Evolutionary conservation across 2,888 invertebrate species (phyloP).

Genomic region (Octonoba sinensis): DNA sequence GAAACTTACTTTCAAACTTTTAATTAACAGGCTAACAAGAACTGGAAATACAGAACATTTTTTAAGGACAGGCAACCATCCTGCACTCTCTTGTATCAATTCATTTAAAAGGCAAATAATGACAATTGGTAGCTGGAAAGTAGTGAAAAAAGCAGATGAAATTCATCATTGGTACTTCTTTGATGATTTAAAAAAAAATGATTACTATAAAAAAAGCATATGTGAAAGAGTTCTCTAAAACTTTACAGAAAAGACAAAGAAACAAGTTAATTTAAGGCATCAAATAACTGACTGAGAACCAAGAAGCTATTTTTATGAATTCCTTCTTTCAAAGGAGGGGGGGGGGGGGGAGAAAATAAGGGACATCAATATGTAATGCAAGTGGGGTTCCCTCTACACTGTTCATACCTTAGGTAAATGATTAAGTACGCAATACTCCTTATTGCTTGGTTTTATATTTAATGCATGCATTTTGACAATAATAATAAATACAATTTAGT

Average conservation of each 20-base stretch:
- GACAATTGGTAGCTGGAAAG: slow-evolving; percentile 51
- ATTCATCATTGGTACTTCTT: neutral
- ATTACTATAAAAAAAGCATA: neutral
- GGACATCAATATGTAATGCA: too few relatives aligned
- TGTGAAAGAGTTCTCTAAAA: neutral
- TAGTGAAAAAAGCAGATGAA: neutral
- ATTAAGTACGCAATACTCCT: too few relatives aligned
- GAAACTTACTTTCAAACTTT: slow-evolving; percentile 46
- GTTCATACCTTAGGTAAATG: too few relatives aligned
- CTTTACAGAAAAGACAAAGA: neutral
- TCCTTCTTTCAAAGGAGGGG: too few relatives aligned
- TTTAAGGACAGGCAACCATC: slow-evolving; percentile 53
- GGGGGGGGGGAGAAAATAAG: too few relatives aligned
- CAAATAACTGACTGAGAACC: too few relatives aligned
- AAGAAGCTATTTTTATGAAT: too few relatives aligned
- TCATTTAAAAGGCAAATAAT: slow-evolving; percentile 51
- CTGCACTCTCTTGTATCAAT: slow-evolving; percentile 37
- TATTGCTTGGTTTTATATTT: too few relatives aligned
- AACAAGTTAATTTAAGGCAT: too few relatives aligned
- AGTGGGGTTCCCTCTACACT: too few relatives aligned
- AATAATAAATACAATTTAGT: too few relatives aligned
- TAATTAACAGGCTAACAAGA: slow-evolving; percentile 47
- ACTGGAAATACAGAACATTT: slow-evolving; percentile 31
- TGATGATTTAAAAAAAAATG: neutral
- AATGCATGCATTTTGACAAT: too few relatives aligned